These are phyloP conservation scores for Rhinoptilus africanus DNA, from an alignment of 2,113 vertebrate genomes.

Conservation along the genomic window DNA sequence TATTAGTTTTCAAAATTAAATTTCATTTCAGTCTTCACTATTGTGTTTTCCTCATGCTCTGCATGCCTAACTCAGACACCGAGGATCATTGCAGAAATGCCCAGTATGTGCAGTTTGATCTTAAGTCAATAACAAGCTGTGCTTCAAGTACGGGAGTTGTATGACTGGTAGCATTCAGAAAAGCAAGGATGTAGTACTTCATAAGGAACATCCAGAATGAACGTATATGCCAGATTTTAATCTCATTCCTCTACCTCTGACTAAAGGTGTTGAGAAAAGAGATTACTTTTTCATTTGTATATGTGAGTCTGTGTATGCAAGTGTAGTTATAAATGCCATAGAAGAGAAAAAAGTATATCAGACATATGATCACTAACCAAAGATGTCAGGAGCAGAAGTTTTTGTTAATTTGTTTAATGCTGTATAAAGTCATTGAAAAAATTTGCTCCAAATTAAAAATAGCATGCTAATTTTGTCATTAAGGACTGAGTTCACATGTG, in stretches of 20 bases:
- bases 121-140: background rate
- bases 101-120: background rate
- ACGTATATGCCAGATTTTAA: background rate
- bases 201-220: background rate
- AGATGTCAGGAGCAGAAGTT: background rate
- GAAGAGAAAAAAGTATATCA: background rate
- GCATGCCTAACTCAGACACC: background rate
- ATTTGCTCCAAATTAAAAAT: background rate
- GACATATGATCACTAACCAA: background rate
- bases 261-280: background rate
- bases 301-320: background rate
- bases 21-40: background rate
- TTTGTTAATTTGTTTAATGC: background rate
- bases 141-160: background rate
- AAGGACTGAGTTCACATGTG: background rate
- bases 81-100: background rate
- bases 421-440: background rate
- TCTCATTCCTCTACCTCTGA: background rate
- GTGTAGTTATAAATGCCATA: background rate
- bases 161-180: background rate
- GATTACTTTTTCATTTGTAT: background rate
- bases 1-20: background rate
- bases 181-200: background rate
- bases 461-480: background rate
- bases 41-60: background rate